These are phyloP conservation scores for Esox niger DNA, from an alignment of 2,113 vertebrate genomes.

Conservation along the genomic window DNA sequence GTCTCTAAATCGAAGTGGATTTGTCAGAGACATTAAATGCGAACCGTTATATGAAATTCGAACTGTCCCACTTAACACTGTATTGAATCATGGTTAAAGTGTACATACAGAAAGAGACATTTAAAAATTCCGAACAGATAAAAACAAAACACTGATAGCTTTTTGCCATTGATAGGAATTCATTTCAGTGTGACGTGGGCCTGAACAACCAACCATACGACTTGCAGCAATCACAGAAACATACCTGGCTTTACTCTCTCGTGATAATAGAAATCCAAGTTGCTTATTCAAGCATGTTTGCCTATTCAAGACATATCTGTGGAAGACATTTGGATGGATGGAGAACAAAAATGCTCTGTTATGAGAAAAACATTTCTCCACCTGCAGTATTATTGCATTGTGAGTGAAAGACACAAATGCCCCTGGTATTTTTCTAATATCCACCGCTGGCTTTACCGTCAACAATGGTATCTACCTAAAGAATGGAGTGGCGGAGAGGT, in stretches of 20 bases:
- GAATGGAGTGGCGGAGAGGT: conserved; percentile 25
- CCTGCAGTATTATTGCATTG: conserved; percentile 62
- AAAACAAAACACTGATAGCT: neutral
- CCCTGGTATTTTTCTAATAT: conserved; percentile 68
- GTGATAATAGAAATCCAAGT: neutral
- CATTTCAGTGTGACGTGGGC: neutral
- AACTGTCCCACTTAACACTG: neutral
- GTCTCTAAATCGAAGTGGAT: neutral
- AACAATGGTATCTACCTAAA: conserved; percentile 44
- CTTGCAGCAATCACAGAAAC: neutral
- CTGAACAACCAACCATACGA: neutral
- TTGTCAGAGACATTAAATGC: neutral
- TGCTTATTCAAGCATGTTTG: neutral
- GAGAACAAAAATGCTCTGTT: neutral
- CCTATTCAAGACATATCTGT: neutral
- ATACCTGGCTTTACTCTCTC: neutral
- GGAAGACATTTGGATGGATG: neutral
- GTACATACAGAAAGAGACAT: neutral
- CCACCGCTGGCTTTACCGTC: conserved; percentile 38
- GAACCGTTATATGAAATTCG: neutral
- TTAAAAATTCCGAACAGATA: neutral
- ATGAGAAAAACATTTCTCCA: conserved; percentile 22
- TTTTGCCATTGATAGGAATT: neutral
- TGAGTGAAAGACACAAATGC: conserved; percentile 64
- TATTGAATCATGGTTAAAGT: neutral